phyloP scores from a whole-genome alignment of 1,140 invertebrate species.

The Bombus fervidus region DNA sequence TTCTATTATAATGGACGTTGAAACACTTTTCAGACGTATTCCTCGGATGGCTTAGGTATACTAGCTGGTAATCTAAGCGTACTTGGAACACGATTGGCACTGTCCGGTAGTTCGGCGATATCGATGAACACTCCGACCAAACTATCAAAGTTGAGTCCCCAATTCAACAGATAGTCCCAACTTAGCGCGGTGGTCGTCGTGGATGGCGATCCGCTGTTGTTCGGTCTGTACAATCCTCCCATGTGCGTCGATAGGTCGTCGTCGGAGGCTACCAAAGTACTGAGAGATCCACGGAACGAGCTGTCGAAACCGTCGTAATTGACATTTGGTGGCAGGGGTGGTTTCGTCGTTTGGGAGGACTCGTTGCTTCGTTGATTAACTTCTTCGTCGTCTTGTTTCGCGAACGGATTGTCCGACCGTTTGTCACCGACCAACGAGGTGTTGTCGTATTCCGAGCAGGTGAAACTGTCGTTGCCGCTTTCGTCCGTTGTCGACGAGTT shows the following conservation, averaged over 20 bases:
- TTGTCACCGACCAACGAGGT: slow-evolving; percentile 92
- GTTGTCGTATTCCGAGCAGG: slow-evolving; percentile 98
- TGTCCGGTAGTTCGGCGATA: slow-evolving; percentile 95
- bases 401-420: slow-evolving; percentile 86
- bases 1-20: not conserved
- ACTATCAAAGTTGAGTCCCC: slow-evolving; percentile 97
- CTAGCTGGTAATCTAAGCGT: slow-evolving; percentile 86
- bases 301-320: slow-evolving; percentile 96
- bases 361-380: slow-evolving; percentile 76
- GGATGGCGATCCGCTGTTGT: slow-evolving; percentile 88
- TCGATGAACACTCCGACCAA: slow-evolving; percentile 97
- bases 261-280: slow-evolving; percentile 95
- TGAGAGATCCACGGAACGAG: slow-evolving; percentile 95
- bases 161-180: slow-evolving; percentile 97
- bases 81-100: slow-evolving; percentile 86
- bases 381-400: slow-evolving; percentile 87
- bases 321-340: slow-evolving; percentile 86
- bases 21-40: slow-evolving; percentile 85
- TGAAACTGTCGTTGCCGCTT: slow-evolving; percentile 98
- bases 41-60: slow-evolving; percentile 90
- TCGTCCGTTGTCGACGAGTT: slow-evolving; percentile 95
- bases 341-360: slow-evolving; percentile 83
- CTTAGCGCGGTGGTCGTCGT: slow-evolving; percentile 85
- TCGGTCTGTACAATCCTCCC: slow-evolving; percentile 88
- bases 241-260: slow-evolving; percentile 92